phyloP scores from a whole-genome alignment of 1,140 invertebrate genomes.

The Vollenhovia emeryi region DNA sequence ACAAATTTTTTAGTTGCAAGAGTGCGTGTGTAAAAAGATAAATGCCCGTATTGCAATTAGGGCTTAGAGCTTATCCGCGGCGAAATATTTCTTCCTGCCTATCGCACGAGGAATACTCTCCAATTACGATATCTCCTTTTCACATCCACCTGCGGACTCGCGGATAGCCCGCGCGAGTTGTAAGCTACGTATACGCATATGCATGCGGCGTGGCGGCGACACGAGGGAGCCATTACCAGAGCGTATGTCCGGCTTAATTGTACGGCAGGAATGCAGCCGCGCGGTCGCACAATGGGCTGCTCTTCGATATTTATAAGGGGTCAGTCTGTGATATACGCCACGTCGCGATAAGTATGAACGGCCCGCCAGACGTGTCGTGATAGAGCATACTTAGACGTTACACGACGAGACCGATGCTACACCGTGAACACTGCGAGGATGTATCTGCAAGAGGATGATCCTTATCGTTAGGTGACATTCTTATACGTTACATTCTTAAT shows the following conservation, averaged over 20 bases:
- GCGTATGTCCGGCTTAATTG: slow-evolving; percentile 62
- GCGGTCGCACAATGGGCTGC: slow-evolving; percentile 41
- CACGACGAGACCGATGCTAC: not conserved
- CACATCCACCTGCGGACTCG: slow-evolving; percentile 58
- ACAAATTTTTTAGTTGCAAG: not conserved
- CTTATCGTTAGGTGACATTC: not conserved
- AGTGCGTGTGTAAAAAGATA: not conserved
- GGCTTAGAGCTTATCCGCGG: not conserved
- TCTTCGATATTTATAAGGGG: slow-evolving; percentile 64
- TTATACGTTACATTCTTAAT: not conserved
- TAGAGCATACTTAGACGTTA: slow-evolving; percentile 36
- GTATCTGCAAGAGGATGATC: not conserved
- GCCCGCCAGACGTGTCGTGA: slow-evolving; percentile 23
- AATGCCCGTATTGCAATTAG: not conserved
- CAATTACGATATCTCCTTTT: slow-evolving; percentile 72
- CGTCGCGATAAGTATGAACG: slow-evolving; percentile 56
- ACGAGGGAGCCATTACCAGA: slow-evolving; percentile 54
- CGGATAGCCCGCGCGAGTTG: slow-evolving; percentile 18
- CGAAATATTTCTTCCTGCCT: slow-evolving; percentile 39
- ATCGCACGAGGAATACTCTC: slow-evolving; percentile 59
- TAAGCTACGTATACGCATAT: slow-evolving; percentile 46
- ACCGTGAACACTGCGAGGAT: not conserved
- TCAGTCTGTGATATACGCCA: slow-evolving; percentile 41
- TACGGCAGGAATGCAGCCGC: slow-evolving; percentile 55
- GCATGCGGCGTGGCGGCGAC: slow-evolving; percentile 26